Evolutionary conservation across 2,888 invertebrate species (phyloP), one percentile per base, ranked within the genome.

Genomic region (Axea sp.): DNA sequence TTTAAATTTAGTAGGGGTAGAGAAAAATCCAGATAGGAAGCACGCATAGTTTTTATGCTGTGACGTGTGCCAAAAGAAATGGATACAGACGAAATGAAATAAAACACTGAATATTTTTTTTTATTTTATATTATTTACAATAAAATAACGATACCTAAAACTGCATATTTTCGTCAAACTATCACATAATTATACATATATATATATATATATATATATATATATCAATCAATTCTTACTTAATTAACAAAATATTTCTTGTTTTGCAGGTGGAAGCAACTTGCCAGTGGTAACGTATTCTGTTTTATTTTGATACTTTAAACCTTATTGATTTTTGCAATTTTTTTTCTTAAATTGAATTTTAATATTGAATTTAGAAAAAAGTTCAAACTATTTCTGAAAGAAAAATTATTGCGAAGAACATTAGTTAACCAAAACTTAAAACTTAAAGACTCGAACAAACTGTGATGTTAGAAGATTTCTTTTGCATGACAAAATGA

Each of bases 251-350:
- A 30, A 14, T 15, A 4, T 35, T 37, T 73, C 47, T 68, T 71
- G 43, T 33, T n/a, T 28, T 82, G 19, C 80, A 86, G 85, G 85
- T 72, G 86, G 85, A 81, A 86, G 83, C 86, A 84, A 82, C 80
- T 77, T 87, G 80, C 87, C 87, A 83, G 87, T 86, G 87, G 87
- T 87, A 87, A 87, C 60, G 87, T 87, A 87, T 84, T 81, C 51
- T 24, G 28, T 17, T 69, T 62, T 26, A 15, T 62, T 49, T 80
- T 80, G n/a, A n/a, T n/a, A n/a, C n/a, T n/a, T n/a, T n/a, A n/a
- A n/a, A n/a, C n/a, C n/a, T n/a, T 59, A 65, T 76, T 51, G 14
- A 15, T 11, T n/a, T 43, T 37, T 24, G 28, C 7, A 8, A 14
- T 6, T 60, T 24, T 15, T 17, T 14, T 9, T 53, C 41, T 41